Evolutionary conservation across 1,140 invertebrate genomes (phyloP), one percentile per base, ranked within the genome.

Genomic region (Meloidogyne chitwoodi): DNA sequence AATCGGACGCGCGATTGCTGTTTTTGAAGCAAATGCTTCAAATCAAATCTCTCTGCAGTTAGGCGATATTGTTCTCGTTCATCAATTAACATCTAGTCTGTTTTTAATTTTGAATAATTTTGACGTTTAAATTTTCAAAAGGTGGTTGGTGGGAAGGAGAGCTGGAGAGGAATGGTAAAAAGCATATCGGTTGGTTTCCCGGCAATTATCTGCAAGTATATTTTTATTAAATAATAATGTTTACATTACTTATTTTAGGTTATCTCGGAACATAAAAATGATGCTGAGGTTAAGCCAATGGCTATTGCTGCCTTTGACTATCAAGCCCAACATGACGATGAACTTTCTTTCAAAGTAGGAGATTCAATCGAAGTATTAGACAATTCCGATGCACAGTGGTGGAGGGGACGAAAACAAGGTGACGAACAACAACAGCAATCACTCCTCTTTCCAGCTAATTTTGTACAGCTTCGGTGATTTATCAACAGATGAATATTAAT

Each of bases 51-150:
- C 92, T 70, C 88, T 99, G 11, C 91, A 92, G 82, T 91, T 93
- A 77, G 96, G 95, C n/a, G 95, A 98, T 84, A 89, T 98, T 65
- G 93, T 99, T 66, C 93, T 95, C 90, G 93, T 99, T 19, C 90
- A 94, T 16, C 97, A 97, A 88, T 99, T 98, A 87, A 94, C 93
- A 11, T 92, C 93, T 71, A 93, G 93, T 79, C 95, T 95, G 26
- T 98, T 96, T 96, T 63, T 34, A 56, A 56, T 12, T 41, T 11
- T 6, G 14, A 31, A 63, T 24, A 34, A 64, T 22, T 24, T 16
- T n/a, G 8, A 56, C 11, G 0, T 0, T n/a, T 38, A 16, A 12
- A 16, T 26, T 56, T 71, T 12, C 16, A 62, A 62, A 24, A 73
- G 71, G 77, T 34, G 77, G 77, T 24, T 78, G 77, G 77, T 99